These are phyloP conservation scores for Phenganax stokvisi DNA, from an alignment of 92 coral and sea anemone genomes.

Conservation along the genomic window DNA sequence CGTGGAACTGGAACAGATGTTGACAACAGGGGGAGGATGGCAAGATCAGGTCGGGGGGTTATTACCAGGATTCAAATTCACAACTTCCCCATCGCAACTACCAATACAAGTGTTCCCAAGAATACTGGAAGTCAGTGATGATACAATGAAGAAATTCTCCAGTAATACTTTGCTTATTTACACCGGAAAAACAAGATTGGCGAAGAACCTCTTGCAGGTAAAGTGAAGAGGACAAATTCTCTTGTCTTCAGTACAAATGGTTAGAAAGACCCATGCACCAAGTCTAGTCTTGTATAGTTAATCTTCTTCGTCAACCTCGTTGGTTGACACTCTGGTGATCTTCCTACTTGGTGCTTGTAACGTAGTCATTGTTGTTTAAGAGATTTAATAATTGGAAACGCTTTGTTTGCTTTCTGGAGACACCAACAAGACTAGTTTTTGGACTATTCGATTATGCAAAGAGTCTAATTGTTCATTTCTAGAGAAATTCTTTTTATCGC, in stretches of 20 bases:
- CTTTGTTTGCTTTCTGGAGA: too few relatives aligned
- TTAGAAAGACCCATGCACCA: background rate
- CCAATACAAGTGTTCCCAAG: constrained; percentile 62
- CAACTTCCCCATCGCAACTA: constrained; percentile 59
- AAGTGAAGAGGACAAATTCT: background rate
- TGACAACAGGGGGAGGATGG: constrained; percentile 99
- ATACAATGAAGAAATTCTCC: constrained; percentile 55
- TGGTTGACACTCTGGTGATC: too few relatives aligned
- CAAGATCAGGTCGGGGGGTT: constrained; percentile 99
- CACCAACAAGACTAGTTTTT: too few relatives aligned
- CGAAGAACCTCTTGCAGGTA: constrained; percentile 90
- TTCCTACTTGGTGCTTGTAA: too few relatives aligned
- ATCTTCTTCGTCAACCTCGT: background rate
- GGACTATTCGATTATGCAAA: too few relatives aligned
- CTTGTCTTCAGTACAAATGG: too few relatives aligned
- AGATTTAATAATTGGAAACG: too few relatives aligned
- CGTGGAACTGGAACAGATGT: constrained; percentile 85
- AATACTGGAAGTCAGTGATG: constrained; percentile 48
- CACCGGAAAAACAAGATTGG: constrained; percentile 84
- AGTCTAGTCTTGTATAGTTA: background rate
- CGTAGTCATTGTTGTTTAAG: too few relatives aligned
- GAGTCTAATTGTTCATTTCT: too few relatives aligned
- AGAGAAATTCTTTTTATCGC: background rate
- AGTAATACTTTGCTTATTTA: constrained; percentile 65
- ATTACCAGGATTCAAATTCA: constrained; percentile 77